These are phyloP conservation scores for Cyprinodon brontotheroides DNA, from an alignment of 2,113 vertebrate genomes.

Conservation along the genomic window DNA sequence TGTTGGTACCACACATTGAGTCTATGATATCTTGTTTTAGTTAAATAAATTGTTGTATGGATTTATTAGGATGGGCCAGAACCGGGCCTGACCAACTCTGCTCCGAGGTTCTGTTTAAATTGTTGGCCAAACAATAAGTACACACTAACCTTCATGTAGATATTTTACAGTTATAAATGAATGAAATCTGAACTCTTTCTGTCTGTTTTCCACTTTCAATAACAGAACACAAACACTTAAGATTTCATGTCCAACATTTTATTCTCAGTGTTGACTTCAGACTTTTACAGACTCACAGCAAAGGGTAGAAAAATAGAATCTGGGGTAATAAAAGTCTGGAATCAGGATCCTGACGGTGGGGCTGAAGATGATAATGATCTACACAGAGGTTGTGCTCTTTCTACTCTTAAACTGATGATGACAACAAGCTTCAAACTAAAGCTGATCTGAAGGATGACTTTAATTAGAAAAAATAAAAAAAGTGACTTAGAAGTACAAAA, in stretches of 20 bases:
- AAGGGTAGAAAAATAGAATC: conserved; percentile 63
- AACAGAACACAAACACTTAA: conserved; percentile 15
- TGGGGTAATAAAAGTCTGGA: conserved; percentile 52
- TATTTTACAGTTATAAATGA: too few species aligned
- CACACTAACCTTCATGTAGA: too few species aligned
- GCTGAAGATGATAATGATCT: background rate
- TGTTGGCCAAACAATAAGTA: too few species aligned
- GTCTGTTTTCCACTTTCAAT: background rate
- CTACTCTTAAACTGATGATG: conserved; percentile 1
- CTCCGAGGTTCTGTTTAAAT: too few species aligned
- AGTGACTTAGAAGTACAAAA: conserved; percentile 13
- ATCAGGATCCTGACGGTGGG: conserved; percentile 32
- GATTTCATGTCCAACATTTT: conserved; percentile 30
- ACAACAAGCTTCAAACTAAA: background rate
- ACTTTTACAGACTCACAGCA: conserved; percentile 32
- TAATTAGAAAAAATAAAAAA: background rate
- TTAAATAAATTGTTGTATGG: too few species aligned
- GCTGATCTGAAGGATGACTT: background rate
- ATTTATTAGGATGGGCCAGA: too few species aligned
- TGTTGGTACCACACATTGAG: too few species aligned
- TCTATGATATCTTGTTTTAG: too few species aligned
- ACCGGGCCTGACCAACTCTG: too few species aligned
- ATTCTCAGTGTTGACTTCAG: conserved; percentile 1
- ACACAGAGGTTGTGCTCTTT: conserved; percentile 2
- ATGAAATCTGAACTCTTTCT: too few species aligned